Evolutionary conservation across 2,888 invertebrate species (phyloP).

Genomic region (Diploptera punctata): DNA sequence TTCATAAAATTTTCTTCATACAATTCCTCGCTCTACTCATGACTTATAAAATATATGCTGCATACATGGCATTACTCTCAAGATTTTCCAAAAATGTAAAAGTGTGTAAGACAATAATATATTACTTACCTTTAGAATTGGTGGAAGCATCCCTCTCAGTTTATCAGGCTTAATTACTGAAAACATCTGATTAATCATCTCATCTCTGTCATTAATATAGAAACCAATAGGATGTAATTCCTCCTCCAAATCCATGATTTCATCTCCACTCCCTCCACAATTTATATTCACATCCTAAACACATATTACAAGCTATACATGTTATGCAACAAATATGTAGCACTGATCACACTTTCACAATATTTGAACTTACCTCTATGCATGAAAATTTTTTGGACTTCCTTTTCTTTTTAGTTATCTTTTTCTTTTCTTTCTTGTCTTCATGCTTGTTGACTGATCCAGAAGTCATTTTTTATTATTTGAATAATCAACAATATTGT

Average conservation of each 20-base stretch:
- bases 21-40: not conserved
- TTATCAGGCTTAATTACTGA: conserved; percentile 25
- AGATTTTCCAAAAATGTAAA: not conserved
- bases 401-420: not conserved
- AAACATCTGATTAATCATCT: conserved; percentile 37
- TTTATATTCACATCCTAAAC: not conserved
- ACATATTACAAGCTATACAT: no score
- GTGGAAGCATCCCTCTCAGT: conserved; percentile 35
- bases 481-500: no score
- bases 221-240: conserved; percentile 34
- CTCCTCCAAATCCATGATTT: conserved; percentile 21
- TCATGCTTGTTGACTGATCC: not conserved
- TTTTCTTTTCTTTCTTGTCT: conserved; percentile 13
- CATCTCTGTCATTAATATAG: conserved; percentile 34
- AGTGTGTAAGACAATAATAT: not conserved
- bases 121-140: conserved; percentile 32
- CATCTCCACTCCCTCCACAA: conserved; percentile 17
- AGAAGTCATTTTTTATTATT: not conserved
- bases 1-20: no score
- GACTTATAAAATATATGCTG: no score
- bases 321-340: no score
- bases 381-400: not conserved
- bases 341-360: no score
- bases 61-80: no score
- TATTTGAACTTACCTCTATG: no score